Evolutionary conservation across 2,797 vertebrate genomes (phyloP), one percentile per base, ranked within the genome.

Genomic region (Sandelia bainsii): DNA sequence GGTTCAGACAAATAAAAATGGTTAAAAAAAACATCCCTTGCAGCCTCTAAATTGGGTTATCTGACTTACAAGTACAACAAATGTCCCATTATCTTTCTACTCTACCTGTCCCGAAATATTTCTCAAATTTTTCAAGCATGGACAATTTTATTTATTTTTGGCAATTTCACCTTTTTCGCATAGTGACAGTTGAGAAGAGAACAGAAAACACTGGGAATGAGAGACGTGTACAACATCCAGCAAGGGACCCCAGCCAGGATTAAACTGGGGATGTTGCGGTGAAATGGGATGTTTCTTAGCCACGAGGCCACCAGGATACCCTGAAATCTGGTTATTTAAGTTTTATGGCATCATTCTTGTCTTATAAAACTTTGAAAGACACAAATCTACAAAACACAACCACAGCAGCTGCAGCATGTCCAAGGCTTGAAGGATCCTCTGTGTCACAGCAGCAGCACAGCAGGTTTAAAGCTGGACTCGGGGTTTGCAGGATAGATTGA

Each of bases 401-500:
- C 17, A 5, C 50, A 49, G 67, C 63, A 16, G 69, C 37, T 37
- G 54, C 40, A 20, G 60, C 12, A 14, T 54, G 71, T 75, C 62
- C 8, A 8, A 48, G 14, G 53, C 52, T 11, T 5, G 27, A 72
- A 56, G 78, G 52, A 68, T 73, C 69, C 61, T 74, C 49, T 68
- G 63, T 40, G 72, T 59, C 77, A 59, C 68, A 50, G 75, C 9
- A 4, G 3, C 1, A 1, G 60, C 22, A 8, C 73, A 58, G 68
- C 72, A 59, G 71, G 51, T 71, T 66, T 72, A 72, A 76, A 81
- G 66, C 69, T 45, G 50, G 80, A 76, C 79, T 71, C 29, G 44
- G 64, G 40, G 57, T 69, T 58, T 65, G 57, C 57, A 54, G 37
- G 52, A 70, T 54, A 1, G 48, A 61, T 69, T 4, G 75, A 69